Conservation (phyloP, 2,888 invertebrate genomes). For the Spilarctia lutea region DNA sequence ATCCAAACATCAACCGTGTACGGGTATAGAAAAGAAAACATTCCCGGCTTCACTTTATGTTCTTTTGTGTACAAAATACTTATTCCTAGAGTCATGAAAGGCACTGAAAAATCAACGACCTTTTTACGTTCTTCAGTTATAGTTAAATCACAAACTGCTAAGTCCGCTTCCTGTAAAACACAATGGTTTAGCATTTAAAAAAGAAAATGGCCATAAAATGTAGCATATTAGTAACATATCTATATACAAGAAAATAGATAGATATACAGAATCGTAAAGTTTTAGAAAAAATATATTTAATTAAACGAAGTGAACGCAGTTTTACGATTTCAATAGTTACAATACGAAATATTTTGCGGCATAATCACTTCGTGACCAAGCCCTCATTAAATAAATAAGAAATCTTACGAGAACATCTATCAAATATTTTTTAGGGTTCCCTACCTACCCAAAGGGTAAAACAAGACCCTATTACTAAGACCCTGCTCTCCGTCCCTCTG, state of each 20-base stretch:
- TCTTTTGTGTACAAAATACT: conserved; percentile 95
- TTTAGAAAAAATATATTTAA: background rate
- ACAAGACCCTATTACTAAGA: no score
- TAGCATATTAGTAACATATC: background rate
- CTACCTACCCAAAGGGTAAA: no score
- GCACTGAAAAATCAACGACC: conserved; percentile 97
- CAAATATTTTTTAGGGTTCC: no score
- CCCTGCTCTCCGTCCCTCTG: no score
- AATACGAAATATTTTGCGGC: no score
- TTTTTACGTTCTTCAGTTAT: conserved; percentile 96
- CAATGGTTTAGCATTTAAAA: no score
- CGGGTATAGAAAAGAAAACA: conserved; percentile 96
- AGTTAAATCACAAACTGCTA: conserved; percentile 90
- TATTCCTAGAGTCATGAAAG: conserved; percentile 98
- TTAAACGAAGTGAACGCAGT: background rate
- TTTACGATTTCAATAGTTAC: background rate
- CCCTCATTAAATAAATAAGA: no score
- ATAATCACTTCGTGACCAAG: no score
- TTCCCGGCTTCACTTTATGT: conserved; percentile 90
- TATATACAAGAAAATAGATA: no score
- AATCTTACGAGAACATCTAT: no score
- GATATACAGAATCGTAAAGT: no score
- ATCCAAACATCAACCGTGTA: conserved; percentile 95
- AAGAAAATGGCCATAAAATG: background rate
- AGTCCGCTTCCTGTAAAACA: conserved; percentile 71